Conservation (phyloP, 2,113 vertebrate species). For the Etheostoma spectabile region DNA sequence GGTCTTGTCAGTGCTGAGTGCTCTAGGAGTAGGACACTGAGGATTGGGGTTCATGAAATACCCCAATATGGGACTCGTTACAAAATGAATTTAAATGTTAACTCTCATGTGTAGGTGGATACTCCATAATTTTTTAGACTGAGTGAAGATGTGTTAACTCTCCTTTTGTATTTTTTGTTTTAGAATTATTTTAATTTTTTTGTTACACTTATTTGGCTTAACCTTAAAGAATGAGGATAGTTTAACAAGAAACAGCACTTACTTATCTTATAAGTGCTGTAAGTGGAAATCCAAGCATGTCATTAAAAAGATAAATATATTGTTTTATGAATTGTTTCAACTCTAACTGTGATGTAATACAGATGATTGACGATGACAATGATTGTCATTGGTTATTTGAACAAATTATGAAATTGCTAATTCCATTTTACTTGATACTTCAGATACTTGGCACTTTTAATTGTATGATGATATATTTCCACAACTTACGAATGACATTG, state of each 20-base stretch:
- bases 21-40: conserved; percentile 15
- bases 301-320: not conserved
- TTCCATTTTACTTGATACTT: conserved; percentile 36
- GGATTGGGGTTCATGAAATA: conserved; percentile 17
- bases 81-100: not conserved
- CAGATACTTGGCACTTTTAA: conserved; percentile 44
- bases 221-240: conserved; percentile 12
- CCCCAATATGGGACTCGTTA: conserved; percentile 3
- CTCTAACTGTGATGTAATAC: conserved; percentile 19
- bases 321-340: conserved; percentile 22
- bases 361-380: not conserved
- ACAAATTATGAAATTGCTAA: conserved; percentile 6
- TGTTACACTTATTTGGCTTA: conserved; percentile 28
- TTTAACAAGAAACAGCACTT: conserved; percentile 33
- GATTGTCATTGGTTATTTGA: not conserved
- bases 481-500: conserved; percentile 35
- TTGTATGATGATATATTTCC: conserved; percentile 33
- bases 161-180: conserved; percentile 9
- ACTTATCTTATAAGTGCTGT: not conserved
- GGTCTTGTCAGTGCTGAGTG: conserved; percentile 27
- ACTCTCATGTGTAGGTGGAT: conserved; percentile 8
- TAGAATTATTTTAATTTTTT: conserved; percentile 27
- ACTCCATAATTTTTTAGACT: conserved; percentile 15
- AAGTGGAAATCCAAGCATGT: conserved; percentile 3
- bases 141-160: conserved; percentile 3